Percentiles rank a stretch among this genome's conserved stretches.
Conservation (phyloP, 2,888 invertebrate species). For the Minunthozetes semirufus region DNA sequence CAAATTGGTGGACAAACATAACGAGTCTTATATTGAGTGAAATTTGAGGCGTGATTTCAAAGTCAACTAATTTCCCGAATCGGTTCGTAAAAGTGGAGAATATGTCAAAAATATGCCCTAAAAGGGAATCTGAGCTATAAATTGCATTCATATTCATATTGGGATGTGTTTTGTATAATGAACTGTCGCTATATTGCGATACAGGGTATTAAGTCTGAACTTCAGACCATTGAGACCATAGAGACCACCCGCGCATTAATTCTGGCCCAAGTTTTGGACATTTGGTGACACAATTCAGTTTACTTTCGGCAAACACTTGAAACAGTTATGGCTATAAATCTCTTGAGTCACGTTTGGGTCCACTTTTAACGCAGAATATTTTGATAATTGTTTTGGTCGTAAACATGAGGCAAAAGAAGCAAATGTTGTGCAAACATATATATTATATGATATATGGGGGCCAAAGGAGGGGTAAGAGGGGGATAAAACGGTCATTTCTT, state of each 20-base stretch:
- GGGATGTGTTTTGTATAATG: background rate
- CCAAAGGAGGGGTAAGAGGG: background rate
- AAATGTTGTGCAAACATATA: slow-evolving; percentile 33
- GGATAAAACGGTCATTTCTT: slow-evolving; percentile 20
- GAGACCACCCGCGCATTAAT: slow-evolving; percentile 26
- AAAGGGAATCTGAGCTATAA: background rate
- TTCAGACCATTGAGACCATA: background rate
- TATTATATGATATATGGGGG: slow-evolving; percentile 23
- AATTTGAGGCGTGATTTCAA: slow-evolving; percentile 17
- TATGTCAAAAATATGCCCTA: background rate
- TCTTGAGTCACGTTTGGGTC: slow-evolving; percentile 29
- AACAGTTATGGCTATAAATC: slow-evolving; percentile 31
- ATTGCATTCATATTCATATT: background rate
- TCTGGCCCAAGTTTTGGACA: slow-evolving; percentile 22
- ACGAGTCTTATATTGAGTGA: background rate
- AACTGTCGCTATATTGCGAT: background rate
- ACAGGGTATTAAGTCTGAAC: slow-evolving; percentile 6
- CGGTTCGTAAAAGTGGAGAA: background rate
- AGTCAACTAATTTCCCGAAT: background rate
- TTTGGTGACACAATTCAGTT: slow-evolving; percentile 32
- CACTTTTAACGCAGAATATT: slow-evolving; percentile 18
- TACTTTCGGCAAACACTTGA: slow-evolving; percentile 28
- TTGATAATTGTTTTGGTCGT: slow-evolving; percentile 32
- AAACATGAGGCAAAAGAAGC: slow-evolving; percentile 23
- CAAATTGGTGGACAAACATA: slow-evolving; percentile 1